These are phyloP conservation scores for Epinephelus fuscoguttatus DNA, from an alignment of 2,113 vertebrate species.

Conservation along the genomic window DNA sequence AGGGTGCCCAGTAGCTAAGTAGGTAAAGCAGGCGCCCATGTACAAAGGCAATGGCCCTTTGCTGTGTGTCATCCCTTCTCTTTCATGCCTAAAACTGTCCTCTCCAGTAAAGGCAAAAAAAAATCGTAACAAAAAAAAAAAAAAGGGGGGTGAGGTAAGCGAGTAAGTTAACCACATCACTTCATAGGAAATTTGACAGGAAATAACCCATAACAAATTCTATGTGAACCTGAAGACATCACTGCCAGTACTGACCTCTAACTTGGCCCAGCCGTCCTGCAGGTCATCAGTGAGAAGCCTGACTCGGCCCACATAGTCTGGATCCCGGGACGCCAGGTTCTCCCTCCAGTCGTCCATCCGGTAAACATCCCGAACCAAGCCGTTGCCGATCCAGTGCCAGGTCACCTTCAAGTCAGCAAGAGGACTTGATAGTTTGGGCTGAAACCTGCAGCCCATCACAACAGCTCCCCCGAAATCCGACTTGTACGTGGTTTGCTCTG, in stretches of 20 bases:
- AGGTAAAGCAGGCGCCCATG: no score
- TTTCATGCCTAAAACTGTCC: no score
- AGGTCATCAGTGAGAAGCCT: slow-evolving; percentile 85
- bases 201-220: neutral
- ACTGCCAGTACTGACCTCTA: slow-evolving; percentile 74
- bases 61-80: no score
- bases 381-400: slow-evolving; percentile 77
- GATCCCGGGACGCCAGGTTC: slow-evolving; percentile 63
- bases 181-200: neutral
- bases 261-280: slow-evolving; percentile 79
- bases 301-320: slow-evolving; percentile 81
- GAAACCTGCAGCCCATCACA: slow-evolving; percentile 90
- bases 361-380: slow-evolving; percentile 68
- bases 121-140: no score
- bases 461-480: slow-evolving; percentile 84
- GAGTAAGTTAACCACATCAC: neutral
- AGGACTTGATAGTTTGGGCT: slow-evolving; percentile 58
- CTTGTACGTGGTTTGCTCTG: slow-evolving; percentile 71
- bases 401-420: slow-evolving; percentile 79
- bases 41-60: no score
- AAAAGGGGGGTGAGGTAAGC: neutral
- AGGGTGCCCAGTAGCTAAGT: no score
- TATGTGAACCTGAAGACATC: neutral
- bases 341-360: slow-evolving; percentile 76
- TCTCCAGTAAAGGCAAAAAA: no score